A percentile compares a stretch with the other conserved stretches of the same genome.
These are phyloP conservation scores for Odontothrips loti DNA, from an alignment of 2,888 invertebrate species.

Conservation along the genomic window DNA sequence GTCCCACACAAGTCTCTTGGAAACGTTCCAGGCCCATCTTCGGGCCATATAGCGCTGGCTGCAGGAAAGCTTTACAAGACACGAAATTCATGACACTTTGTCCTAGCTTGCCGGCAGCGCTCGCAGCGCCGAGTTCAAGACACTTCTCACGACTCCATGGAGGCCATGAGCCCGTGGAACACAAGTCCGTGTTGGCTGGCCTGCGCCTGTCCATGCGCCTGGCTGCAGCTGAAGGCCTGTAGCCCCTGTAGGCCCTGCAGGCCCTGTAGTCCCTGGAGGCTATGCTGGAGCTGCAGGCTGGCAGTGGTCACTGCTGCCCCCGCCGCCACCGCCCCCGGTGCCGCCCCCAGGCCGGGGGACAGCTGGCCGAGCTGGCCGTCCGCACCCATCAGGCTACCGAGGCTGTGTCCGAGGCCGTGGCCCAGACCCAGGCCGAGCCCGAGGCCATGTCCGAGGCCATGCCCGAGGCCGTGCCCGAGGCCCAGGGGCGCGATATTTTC, in stretches of 20 bases:
- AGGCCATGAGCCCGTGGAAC: slow-evolving; percentile 12
- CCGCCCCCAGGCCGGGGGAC: neutral
- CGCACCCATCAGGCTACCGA: neutral
- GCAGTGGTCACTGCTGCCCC: neutral
- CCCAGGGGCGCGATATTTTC: slow-evolving; percentile 1
- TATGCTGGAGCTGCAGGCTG: neutral
- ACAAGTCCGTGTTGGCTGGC: neutral
- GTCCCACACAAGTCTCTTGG: too few species aligned
- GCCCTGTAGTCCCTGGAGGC: slow-evolving; percentile 2
- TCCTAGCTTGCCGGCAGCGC: neutral
- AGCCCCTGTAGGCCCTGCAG: neutral
- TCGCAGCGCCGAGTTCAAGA: neutral
- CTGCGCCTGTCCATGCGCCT: slow-evolving; percentile 8
- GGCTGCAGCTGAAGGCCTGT: slow-evolving; percentile 8
- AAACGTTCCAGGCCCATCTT: too few species aligned
- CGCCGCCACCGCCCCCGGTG: neutral
- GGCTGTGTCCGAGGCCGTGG: too few species aligned
- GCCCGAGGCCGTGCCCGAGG: too few species aligned
- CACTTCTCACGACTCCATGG: slow-evolving; percentile 6
- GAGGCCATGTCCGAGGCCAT: neutral
- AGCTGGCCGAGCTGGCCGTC: neutral
- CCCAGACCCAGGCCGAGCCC: neutral
- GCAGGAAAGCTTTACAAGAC: too few species aligned
- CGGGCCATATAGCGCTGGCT: too few species aligned
- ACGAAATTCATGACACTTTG: neutral